Evolutionary conservation across 2,888 invertebrate genomes (phyloP).

Genomic region (Metallyticus violacea): DNA sequence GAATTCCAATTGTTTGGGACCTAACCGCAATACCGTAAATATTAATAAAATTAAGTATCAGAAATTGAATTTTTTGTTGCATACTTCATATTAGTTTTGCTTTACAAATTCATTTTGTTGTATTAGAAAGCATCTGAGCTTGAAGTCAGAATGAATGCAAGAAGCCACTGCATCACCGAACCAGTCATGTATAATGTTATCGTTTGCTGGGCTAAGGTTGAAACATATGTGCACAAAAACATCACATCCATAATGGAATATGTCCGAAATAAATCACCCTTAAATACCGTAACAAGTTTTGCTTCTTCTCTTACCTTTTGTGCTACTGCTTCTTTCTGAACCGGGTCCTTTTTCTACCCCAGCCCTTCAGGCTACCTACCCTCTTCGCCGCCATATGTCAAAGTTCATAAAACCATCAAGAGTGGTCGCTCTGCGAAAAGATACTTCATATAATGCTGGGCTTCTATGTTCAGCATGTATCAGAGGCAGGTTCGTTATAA

Average conservation of each 20-base stretch:
- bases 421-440: too few species aligned
- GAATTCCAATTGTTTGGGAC: too few species aligned
- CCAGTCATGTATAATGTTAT: too few species aligned
- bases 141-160: too few species aligned
- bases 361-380: background rate
- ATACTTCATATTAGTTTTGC: too few species aligned
- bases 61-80: too few species aligned
- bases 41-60: too few species aligned
- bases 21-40: too few species aligned
- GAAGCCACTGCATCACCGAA: too few species aligned
- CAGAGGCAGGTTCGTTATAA: background rate
- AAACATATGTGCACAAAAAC: background rate
- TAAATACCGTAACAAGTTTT: slow-evolving; percentile 2
- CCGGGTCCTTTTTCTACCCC: background rate
- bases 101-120: too few species aligned
- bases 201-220: background rate
- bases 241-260: background rate
- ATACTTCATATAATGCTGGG: background rate
- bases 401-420: background rate
- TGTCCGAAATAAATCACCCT: background rate
- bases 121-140: too few species aligned
- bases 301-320: background rate
- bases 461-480: background rate
- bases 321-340: background rate
- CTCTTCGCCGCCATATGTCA: background rate